Evolutionary conservation across 2,113 vertebrate genomes (phyloP).

Genomic region (Diphyllodes magnificus): DNA sequence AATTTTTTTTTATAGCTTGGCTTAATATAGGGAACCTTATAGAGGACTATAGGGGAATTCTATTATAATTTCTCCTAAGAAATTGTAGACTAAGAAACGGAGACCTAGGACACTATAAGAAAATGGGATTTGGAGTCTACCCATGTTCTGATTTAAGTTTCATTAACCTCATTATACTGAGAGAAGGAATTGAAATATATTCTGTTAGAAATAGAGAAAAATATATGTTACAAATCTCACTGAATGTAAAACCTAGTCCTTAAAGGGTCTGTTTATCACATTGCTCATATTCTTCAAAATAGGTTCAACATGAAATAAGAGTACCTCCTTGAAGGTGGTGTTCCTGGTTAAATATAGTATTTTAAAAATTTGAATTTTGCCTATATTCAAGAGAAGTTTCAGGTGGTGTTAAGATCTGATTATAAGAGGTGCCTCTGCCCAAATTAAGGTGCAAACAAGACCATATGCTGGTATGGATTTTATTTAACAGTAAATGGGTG

Average conservation of each 20-base stretch:
- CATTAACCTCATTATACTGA: background rate
- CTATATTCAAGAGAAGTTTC: background rate
- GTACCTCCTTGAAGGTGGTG: background rate
- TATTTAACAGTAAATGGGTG: background rate
- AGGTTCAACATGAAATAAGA: background rate
- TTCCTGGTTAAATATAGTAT: background rate
- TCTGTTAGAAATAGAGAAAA: background rate
- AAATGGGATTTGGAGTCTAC: background rate
- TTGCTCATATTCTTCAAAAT: background rate
- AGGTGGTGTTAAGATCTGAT: background rate
- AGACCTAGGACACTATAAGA: background rate
- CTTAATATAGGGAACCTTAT: background rate
- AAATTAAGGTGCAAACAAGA: background rate
- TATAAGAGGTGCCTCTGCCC: background rate
- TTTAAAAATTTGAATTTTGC: background rate
- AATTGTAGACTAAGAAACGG: background rate
- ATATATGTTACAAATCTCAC: background rate
- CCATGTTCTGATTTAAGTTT: background rate
- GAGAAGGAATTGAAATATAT: background rate
- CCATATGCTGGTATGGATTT: rapidly evolving
- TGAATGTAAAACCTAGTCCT: background rate
- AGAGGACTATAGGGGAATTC: background rate
- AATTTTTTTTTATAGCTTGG: background rate
- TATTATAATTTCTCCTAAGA: background rate
- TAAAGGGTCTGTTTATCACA: background rate